Conservation (phyloP, 2,888 invertebrate genomes). For the Scrobipalpa costella region DNA sequence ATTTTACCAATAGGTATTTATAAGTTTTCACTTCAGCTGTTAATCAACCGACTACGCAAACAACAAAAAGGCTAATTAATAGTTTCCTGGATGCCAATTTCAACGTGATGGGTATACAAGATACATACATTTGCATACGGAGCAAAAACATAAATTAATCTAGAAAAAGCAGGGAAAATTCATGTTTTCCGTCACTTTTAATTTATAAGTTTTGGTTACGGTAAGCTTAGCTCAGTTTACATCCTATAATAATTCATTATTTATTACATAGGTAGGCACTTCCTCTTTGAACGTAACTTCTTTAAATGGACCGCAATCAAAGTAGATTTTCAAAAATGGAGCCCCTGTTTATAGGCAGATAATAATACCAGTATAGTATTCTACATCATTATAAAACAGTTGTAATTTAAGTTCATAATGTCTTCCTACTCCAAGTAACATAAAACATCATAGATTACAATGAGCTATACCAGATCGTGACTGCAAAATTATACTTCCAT, state of each 20-base stretch:
- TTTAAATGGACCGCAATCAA: too few relatives aligned
- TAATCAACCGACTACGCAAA: conserved; percentile 24
- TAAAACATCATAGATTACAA: background rate
- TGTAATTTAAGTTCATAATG: background rate
- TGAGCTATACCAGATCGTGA: background rate
- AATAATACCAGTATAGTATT: background rate
- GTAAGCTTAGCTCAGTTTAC: background rate
- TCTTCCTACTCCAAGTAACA: background rate
- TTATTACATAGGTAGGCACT: too few relatives aligned
- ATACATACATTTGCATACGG: conserved; percentile 15
- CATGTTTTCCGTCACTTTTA: background rate
- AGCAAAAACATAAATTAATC: background rate
- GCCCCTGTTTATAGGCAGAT: too few relatives aligned
- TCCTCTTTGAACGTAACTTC: too few relatives aligned
- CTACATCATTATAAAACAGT: too few relatives aligned
- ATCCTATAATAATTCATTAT: background rate
- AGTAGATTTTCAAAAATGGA: background rate
- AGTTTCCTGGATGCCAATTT: background rate
- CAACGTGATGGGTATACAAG: conserved; percentile 2
- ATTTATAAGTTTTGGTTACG: conserved; percentile 11
- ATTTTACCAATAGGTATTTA: too few relatives aligned
- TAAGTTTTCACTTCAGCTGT: too few relatives aligned
- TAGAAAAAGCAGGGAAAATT: background rate
- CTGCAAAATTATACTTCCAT: conserved; percentile 2
- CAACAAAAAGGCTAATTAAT: conserved; percentile 19